A percentile compares a stretch with the other conserved stretches of the same genome.
These are phyloP conservation scores for Balaenoptera acutorostrata DNA, from an alignment of 2,113 vertebrate genomes.

Conservation along the genomic window DNA sequence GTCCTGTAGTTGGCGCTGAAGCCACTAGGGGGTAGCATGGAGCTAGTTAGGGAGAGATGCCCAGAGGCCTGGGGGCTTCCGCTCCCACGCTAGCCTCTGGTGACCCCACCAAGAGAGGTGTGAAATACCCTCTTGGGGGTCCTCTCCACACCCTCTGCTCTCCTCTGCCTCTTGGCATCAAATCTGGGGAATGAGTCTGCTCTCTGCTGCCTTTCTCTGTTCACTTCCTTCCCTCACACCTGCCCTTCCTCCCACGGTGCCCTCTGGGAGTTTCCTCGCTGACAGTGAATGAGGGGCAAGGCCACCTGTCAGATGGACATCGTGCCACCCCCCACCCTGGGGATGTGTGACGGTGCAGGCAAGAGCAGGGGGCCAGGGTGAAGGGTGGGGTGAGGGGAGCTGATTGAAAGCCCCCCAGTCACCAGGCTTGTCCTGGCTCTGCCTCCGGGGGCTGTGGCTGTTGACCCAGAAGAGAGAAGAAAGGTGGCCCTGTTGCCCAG, in stretches of 20 bases:
- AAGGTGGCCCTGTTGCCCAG: conserved; percentile 36
- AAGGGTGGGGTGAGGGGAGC: not conserved
- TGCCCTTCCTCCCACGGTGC: not conserved
- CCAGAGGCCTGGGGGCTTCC: not conserved
- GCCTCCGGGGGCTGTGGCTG: conserved; percentile 13
- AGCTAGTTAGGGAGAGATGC: not conserved
- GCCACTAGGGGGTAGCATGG: conserved; percentile 58
- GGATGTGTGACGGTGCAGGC: not conserved
- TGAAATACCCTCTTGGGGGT: not conserved
- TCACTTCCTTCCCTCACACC: not conserved
- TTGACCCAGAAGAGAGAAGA: conserved; percentile 49
- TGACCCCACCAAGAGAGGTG: not conserved
- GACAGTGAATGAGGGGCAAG: not conserved
- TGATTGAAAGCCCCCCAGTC: not conserved
- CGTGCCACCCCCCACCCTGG: not conserved
- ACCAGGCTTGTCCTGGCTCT: conserved; percentile 15
- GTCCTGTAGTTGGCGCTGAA: not conserved
- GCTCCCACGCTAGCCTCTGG: not conserved
- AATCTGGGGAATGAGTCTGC: not conserved
- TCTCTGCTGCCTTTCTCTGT: not conserved
- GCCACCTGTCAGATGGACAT: not conserved
- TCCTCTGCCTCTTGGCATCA: not conserved
- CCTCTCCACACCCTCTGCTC: not conserved
- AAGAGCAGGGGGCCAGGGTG: not conserved
- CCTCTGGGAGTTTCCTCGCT: not conserved